Conservation (phyloP, 2,888 invertebrate genomes). For the Masnerella sp. region DNA sequence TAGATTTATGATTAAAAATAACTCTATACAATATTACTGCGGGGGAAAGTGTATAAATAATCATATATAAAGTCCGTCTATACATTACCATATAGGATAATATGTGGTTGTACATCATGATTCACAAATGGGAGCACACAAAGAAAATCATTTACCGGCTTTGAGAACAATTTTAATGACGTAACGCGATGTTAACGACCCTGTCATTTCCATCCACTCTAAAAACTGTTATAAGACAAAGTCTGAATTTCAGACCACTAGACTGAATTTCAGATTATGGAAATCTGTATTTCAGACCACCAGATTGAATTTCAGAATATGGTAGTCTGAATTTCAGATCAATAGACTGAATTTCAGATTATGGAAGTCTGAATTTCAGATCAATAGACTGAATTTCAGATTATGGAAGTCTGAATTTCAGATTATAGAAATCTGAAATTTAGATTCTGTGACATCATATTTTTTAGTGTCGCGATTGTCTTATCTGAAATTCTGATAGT, state of each 20-base stretch:
- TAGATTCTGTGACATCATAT: too few relatives aligned
- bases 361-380: too few relatives aligned
- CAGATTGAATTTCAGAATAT: too few relatives aligned
- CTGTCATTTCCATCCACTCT: slow-evolving; percentile 42
- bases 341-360: too few relatives aligned
- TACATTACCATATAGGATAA: slow-evolving; percentile 48
- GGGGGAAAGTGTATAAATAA: slow-evolving; percentile 58
- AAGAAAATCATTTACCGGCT: slow-evolving; percentile 50
- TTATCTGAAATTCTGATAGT: slow-evolving; percentile 33
- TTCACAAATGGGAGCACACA: slow-evolving; percentile 48
- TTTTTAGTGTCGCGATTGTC: slow-evolving; percentile 43
- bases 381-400: too few relatives aligned
- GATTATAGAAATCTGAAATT: too few relatives aligned
- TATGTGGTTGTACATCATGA: slow-evolving; percentile 43
- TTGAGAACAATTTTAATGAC: slow-evolving; percentile 50
- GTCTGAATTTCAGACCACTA: too few relatives aligned
- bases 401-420: too few relatives aligned
- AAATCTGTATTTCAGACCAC: too few relatives aligned
- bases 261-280: too few relatives aligned
- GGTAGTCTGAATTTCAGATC: too few relatives aligned
- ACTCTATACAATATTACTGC: slow-evolving; percentile 54
- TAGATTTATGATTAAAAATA: slow-evolving; percentile 58
- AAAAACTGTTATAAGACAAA: too few relatives aligned
- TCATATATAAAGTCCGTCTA: slow-evolving; percentile 46
- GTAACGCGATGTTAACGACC: slow-evolving; percentile 53